Evolutionary conservation across 2,888 invertebrate species (phyloP).

Genomic region (Tribolium freemani): DNA sequence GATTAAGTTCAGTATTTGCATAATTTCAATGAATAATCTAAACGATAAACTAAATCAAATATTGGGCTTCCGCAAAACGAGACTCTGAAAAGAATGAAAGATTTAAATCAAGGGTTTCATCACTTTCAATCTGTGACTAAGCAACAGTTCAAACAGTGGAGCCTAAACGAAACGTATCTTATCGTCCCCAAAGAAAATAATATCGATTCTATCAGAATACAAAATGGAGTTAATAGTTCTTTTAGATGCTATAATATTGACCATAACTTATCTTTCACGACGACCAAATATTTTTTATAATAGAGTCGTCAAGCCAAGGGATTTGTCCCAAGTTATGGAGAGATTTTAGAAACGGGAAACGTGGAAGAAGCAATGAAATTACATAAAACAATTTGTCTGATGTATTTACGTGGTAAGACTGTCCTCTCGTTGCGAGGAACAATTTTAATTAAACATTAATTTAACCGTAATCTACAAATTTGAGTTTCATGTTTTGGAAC

Average conservation of each 20-base stretch:
- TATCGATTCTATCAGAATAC: constrained; percentile 1
- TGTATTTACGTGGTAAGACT: too few species aligned
- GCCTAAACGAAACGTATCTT: constrained; percentile 5
- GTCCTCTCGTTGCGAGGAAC: too few species aligned
- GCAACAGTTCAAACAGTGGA: constrained; percentile 5
- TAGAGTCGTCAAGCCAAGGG: neutral
- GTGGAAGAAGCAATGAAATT: too few species aligned
- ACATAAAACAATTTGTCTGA: too few species aligned
- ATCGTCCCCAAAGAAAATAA: constrained; percentile 11
- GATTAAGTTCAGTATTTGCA: neutral
- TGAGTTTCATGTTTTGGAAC: neutral
- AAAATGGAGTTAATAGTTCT: constrained; percentile 3
- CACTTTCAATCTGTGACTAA: constrained; percentile 4
- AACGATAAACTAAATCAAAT: neutral
- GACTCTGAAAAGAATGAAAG: neutral
- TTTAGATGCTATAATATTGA: neutral
- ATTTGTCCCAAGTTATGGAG: too few species aligned
- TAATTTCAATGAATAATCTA: neutral
- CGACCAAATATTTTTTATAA: neutral
- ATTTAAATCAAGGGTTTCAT: constrained; percentile 9
- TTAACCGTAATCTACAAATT: neutral
- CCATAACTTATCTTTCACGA: neutral
- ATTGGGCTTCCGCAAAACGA: neutral
- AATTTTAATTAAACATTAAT: neutral
- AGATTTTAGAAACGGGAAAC: too few species aligned